Base-by-base conservation (phyloP, 2,113 vertebrate species). In the Misgurnus anguillicaudatus region DNA sequence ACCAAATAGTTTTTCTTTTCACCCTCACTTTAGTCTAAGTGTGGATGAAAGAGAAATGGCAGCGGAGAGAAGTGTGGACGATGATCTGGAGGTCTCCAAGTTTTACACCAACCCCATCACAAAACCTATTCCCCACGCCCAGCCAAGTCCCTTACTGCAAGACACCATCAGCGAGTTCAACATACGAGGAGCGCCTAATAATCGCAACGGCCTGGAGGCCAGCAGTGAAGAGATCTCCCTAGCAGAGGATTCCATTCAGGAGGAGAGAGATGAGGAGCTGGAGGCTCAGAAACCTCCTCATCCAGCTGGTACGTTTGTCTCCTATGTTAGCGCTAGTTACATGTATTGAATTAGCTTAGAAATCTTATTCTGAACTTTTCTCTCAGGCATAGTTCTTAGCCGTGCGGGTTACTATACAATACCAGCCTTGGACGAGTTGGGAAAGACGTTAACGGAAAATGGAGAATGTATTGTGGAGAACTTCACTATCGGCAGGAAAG, bases 401-500 rank as follows among this genome's bases (percentile, higher is more conserved):
- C 93, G 95, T 11, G 92, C 92, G 9, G 97, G 96, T 2, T 99
- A 99, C 10, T 99, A 98, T 87, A 99, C 98, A 83, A 95, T 98
- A 87, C 98, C 98, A 0, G 92, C 94, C 9, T 89, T 99, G 95
- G 95, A 97, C 11, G 96, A 98, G 13, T 92, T 99, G 71, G 93
- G 92, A 0, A 93, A 92, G 58, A 89, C 95, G 84, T 90, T 94
- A 42, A 95, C 91, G 0, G 94, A 96, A 17, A 91, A 88, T 19
- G 95, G 93, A 0, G 93, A 95, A 1, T 99, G 98, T 21, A 10
- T 95, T 0, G 94, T 99, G 69, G 94, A 94, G 0, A 96, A 96
- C 85, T 99, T 99, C 88, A 96, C 97, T 0, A 87, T 99, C 0
- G 98, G 98, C 78, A 94, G 98, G 67, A 96, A 91, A 94, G 96